Evolutionary conservation across 2,888 invertebrate genomes (phyloP), one percentile per base, ranked within the genome.

Genomic region (Cyclophora albipunctata): DNA sequence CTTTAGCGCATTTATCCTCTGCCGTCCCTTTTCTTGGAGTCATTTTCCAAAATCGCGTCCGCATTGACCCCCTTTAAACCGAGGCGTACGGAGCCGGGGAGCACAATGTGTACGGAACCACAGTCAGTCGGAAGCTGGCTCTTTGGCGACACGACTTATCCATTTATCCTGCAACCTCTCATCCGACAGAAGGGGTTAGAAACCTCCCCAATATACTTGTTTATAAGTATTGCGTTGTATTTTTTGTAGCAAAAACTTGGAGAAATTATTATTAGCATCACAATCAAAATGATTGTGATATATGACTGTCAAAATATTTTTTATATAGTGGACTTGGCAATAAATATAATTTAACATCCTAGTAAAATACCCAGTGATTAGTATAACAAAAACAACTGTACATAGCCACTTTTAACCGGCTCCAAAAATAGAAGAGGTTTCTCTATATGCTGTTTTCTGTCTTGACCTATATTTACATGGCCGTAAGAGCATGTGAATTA

Each of bases 81-180:
- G 49, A 52, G 49, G 45, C 48, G 41, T 50, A 45, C 48, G 45
- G 42, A 47, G 46, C 55, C 53, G 34, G 44, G 48, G 50, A 49
- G 50, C 63, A 61, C 43, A 48, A 46, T 20, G 20, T 20, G 20
- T 20, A 20, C 20, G 20, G 20, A 20, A 20, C 37, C 37, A 37
- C 37, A 37, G 37, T 58, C 37, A 37, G 37, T 58, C 78, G 83
- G 85, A 87, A 84, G 72, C 66, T 59, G 63, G 62, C 70, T 73
- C 76, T 81, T 78, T 67, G 67, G 70, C 75, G 68, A 87, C 86
- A 87, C 75, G 81, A 79, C 78, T 85, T 85, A 78, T 81, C 85
- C 86, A 86, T 87, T 86, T 83, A 78, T 77, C 71, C 69, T 63
- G 66, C 66, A 65, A 69, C 65, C 67, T 66, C 69, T 63, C 69